A percentile compares a stretch with the other conserved stretches of the same genome.
phyloP scores from a whole-genome alignment of 1,140 invertebrate genomes.

The Cydia pomonella region DNA sequence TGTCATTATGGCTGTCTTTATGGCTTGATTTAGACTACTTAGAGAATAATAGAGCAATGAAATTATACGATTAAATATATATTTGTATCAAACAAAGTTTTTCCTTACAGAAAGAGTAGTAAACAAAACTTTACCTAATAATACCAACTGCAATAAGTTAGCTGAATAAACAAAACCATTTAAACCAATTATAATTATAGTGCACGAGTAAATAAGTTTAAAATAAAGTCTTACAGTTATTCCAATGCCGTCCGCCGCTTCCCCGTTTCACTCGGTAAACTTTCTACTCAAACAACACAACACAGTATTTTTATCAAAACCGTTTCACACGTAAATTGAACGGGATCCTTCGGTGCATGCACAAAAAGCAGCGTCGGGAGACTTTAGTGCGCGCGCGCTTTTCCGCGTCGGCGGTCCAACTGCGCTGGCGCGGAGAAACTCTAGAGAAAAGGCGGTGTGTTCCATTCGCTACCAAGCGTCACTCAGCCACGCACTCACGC shows the following conservation, averaged over 20 bases:
- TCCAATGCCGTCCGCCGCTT: slow-evolving; percentile 45
- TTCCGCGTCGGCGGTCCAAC: slow-evolving; percentile 51
- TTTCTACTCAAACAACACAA: slow-evolving; percentile 55
- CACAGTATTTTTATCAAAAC: slow-evolving; percentile 37
- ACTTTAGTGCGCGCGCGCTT: slow-evolving; percentile 48
- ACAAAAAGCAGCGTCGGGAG: slow-evolving; percentile 33
- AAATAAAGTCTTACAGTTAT: slow-evolving; percentile 68
- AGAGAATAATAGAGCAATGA: no score
- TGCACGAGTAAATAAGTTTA: background rate
- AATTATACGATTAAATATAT: no score
- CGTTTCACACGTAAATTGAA: slow-evolving; percentile 42
- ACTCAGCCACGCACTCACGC: slow-evolving; percentile 22
- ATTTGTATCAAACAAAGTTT: no score
- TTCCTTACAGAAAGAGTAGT: no score
- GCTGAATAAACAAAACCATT: no score
- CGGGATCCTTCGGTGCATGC: slow-evolving; percentile 19
- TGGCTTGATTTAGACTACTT: background rate
- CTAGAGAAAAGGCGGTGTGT: slow-evolving; percentile 66
- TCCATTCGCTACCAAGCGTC: background rate
- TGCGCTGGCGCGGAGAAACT: slow-evolving; percentile 72
- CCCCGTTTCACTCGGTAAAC: slow-evolving; percentile 45
- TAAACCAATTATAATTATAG: background rate
- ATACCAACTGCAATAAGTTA: no score
- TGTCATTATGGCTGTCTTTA: background rate
- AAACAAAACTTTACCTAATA: no score